Evolutionary conservation across 2,797 vertebrate species (phyloP).

Genomic region (Clamator glandarius): DNA sequence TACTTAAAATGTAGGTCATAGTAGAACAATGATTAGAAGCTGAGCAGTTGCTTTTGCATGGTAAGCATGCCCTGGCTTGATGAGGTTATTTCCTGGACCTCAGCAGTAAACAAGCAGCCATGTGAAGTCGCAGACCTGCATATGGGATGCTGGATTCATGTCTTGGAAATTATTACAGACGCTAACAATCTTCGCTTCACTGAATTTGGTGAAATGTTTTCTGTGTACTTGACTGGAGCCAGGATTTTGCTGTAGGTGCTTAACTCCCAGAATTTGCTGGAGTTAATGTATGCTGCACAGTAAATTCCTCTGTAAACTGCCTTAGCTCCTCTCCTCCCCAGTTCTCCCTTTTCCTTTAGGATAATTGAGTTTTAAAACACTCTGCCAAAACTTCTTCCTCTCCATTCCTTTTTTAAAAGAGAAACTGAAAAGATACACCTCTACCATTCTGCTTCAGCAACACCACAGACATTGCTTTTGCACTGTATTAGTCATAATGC

Average conservation of each 20-base stretch:
- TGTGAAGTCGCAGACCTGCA: not conserved
- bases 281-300: not conserved
- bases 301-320: not conserved
- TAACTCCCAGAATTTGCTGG: not conserved
- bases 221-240: not conserved
- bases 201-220: not conserved
- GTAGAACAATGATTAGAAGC: constrained; percentile 5
- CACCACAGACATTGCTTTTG: not conserved
- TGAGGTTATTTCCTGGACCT: constrained; percentile 40
- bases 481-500: not conserved
- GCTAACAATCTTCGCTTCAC: not conserved
- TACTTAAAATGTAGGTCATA: not conserved
- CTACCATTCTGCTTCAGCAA: not conserved
- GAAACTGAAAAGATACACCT: not conserved
- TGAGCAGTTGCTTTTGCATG: not conserved
- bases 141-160: not conserved
- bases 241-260: not conserved
- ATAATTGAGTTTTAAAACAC: not conserved
- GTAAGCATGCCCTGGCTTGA: not conserved
- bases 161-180: constrained; percentile 19
- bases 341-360: not conserved
- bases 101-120: not conserved
- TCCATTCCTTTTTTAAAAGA: not conserved
- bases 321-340: not conserved
- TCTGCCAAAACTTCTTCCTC: not conserved